Percentiles rank a stretch among this genome's conserved stretches.
These are phyloP conservation scores for Caranx melampygus DNA, from an alignment of 2,113 vertebrate species.

Conservation along the genomic window DNA sequence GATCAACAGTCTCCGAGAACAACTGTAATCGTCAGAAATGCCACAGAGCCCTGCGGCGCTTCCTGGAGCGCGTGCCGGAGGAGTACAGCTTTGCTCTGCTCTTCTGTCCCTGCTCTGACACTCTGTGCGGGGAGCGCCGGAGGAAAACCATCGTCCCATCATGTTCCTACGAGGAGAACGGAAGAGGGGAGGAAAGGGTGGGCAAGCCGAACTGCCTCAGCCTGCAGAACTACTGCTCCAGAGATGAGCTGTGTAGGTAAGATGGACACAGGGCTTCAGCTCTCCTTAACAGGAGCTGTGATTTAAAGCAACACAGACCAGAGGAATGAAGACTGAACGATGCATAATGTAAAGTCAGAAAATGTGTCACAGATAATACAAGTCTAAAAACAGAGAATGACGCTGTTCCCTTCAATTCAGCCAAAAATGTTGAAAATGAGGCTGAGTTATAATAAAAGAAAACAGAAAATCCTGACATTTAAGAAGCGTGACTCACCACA, in stretches of 20 bases:
- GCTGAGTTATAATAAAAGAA: neutral
- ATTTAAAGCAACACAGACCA: neutral
- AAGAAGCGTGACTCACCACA: neutral
- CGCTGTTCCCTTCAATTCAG: neutral
- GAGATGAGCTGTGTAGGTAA: constrained; percentile 93
- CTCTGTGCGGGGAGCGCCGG: constrained; percentile 91
- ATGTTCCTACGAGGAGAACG: constrained; percentile 88
- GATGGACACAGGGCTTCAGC: neutral
- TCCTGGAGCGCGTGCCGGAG: constrained; percentile 92
- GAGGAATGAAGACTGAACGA: neutral
- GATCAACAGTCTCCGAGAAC: constrained; percentile 73
- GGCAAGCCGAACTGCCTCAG: constrained; percentile 90
- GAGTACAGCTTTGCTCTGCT: constrained; percentile 91
- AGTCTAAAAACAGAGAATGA: constrained; percentile 4
- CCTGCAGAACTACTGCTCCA: constrained; percentile 87
- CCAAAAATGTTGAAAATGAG: neutral
- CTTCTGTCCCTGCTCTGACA: constrained; percentile 93
- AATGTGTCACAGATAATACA: neutral
- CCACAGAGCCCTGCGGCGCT: constrained; percentile 88
- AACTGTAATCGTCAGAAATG: constrained; percentile 91
- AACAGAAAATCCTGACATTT: neutral
- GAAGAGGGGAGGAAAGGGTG: constrained; percentile 79
- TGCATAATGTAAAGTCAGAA: neutral
- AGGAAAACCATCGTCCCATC: constrained; percentile 95
- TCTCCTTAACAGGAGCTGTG: neutral